A percentile compares a stretch with the other conserved stretches of the same genome.
Conservation (phyloP, 2,797 vertebrate species). For the Halcyon smyrnensis region DNA sequence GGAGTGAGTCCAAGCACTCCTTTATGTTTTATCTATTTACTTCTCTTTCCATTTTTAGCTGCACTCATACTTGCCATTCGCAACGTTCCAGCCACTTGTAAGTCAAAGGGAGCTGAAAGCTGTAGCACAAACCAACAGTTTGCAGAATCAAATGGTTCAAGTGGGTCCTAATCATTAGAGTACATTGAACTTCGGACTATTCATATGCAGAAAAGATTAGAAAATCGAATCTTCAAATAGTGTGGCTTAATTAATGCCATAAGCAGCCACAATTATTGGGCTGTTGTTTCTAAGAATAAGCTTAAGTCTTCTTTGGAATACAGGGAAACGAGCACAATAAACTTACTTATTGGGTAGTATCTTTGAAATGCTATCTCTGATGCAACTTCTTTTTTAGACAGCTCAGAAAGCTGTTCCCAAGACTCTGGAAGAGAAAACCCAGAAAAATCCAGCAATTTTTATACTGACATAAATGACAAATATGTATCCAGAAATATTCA, state of each 20-base stretch:
- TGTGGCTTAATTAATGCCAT: neutral
- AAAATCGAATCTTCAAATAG: neutral
- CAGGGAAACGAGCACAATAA: neutral
- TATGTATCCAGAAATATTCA: neutral
- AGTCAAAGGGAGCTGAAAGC: slow-evolving; percentile 8
- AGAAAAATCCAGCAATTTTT: neutral
- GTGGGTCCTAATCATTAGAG: slow-evolving; percentile 32
- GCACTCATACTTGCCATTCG: neutral
- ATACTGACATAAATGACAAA: neutral
- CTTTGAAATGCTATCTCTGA: neutral
- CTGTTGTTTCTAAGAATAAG: neutral
- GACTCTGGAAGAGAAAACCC: neutral
- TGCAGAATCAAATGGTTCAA: neutral
- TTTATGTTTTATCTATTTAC: neutral
- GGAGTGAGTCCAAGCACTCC: neutral
- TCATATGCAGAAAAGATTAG: slow-evolving; percentile 42
- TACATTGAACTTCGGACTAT: slow-evolving; percentile 27
- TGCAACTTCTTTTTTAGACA: neutral
- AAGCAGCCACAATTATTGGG: neutral
- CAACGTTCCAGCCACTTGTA: neutral
- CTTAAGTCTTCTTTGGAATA: neutral
- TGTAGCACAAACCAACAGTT: neutral
- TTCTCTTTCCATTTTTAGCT: neutral
- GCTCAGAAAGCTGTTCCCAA: neutral
- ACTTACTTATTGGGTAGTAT: neutral